Evolutionary conservation across 2,888 invertebrate species (phyloP).

Genomic region (Atethmia centrago): DNA sequence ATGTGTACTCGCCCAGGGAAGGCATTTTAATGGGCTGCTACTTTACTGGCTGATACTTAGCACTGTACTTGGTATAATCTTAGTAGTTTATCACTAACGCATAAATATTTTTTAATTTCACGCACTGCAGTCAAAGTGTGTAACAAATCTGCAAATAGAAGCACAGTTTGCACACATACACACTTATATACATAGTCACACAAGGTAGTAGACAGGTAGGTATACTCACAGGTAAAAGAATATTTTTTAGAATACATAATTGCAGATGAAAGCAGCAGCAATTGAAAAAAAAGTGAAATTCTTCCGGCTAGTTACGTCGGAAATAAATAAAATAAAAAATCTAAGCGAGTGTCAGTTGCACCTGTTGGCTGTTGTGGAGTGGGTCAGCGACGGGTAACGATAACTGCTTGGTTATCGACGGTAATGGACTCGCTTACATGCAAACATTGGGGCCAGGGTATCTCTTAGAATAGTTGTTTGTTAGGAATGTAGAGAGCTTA

Average conservation of each 20-base stretch:
- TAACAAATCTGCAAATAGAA: conserved; percentile 1
- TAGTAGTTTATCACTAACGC: conserved; percentile 24
- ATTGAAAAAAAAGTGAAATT: conserved; percentile 40
- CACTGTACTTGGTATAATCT: conserved; percentile 33
- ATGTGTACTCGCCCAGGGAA: not conserved
- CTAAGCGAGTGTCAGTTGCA: conserved; percentile 19
- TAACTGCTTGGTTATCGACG: conserved; percentile 48
- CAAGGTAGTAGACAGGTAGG: too few relatives aligned
- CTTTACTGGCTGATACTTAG: conserved; percentile 36
- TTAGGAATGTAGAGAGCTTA: not conserved
- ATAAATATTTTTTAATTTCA: conserved; percentile 24
- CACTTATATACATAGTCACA: not conserved
- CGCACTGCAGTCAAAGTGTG: conserved; percentile 14
- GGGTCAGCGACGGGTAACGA: conserved; percentile 42
- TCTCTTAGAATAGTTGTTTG: conserved; percentile 14
- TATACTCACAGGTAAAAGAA: not conserved
- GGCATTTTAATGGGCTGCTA: conserved; percentile 41
- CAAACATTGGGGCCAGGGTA: not conserved
- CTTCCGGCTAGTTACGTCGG: conserved; percentile 21
- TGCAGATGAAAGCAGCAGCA: conserved; percentile 41
- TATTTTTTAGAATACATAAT: conserved; percentile 12
- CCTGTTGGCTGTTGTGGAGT: conserved; percentile 49
- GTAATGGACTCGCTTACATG: conserved; percentile 33
- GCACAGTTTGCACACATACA: not conserved
- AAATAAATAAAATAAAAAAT: conserved; percentile 36